Percentiles rank a stretch among this genome's conserved stretches.
phyloP scores from a whole-genome alignment of 2,113 vertebrate genomes.

The Solea solea region DNA sequence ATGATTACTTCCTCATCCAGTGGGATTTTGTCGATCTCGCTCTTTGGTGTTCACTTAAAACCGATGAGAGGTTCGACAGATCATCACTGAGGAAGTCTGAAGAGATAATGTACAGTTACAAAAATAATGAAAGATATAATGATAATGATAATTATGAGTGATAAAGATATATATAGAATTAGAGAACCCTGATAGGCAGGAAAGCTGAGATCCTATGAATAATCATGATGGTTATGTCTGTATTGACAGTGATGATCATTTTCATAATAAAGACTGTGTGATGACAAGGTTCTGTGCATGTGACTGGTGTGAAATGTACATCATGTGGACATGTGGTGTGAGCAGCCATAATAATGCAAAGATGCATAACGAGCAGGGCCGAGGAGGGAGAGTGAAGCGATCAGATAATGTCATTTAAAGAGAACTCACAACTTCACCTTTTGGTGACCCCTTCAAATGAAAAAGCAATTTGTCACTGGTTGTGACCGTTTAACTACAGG shows the following conservation, averaged over 20 bases:
- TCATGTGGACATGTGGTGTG: constrained; percentile 22
- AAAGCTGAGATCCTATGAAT: constrained; percentile 15
- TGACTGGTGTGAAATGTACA: constrained; percentile 35
- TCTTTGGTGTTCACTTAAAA: no score
- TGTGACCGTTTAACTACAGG: neutral
- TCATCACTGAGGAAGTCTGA: neutral
- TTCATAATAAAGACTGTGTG: constrained; percentile 37
- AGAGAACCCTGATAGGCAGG: neutral
- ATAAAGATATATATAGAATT: neutral
- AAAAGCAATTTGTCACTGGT: neutral
- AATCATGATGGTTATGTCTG: constrained; percentile 29
- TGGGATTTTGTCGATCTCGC: no score
- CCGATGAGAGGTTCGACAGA: constrained; percentile 12
- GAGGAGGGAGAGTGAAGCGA: constrained; percentile 1
- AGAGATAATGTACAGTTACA: constrained; percentile 9
- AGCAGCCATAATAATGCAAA: neutral
- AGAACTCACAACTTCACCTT: neutral
- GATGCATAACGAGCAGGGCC: constrained; percentile 22
- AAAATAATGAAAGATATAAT: constrained; percentile 10
- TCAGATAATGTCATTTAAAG: constrained; percentile 2
- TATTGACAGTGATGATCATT: constrained; percentile 41
- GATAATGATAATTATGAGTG: neutral
- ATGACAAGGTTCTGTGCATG: constrained; percentile 19
- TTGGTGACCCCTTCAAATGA: neutral
- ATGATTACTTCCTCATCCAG: constrained; percentile 42